phyloP scores from a whole-genome alignment of 2,113 vertebrate species.

The Neolamprologus caudopunctatus region DNA sequence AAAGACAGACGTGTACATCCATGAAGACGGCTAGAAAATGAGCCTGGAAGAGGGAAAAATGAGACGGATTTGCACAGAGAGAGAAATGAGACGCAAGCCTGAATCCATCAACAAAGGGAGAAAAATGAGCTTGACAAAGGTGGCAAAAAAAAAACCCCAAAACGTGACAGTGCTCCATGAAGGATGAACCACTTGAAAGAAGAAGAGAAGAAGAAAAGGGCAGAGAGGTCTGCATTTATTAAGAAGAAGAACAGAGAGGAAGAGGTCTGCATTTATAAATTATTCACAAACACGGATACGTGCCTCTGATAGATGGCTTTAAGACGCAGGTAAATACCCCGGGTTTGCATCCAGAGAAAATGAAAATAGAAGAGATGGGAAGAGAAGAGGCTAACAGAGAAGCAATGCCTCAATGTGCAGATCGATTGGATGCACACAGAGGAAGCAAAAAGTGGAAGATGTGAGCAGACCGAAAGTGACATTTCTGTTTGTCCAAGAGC shows the following conservation, averaged over 20 bases:
- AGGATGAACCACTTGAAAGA: not conserved
- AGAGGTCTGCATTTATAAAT: slow-evolving; percentile 2
- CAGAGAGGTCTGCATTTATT: not conserved
- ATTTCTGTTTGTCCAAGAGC: not conserved
- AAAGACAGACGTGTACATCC: not conserved
- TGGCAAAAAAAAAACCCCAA: not conserved
- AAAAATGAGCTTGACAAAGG: not conserved
- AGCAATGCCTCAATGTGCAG: not conserved
- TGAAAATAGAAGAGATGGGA: not conserved
- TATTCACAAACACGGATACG: not conserved
- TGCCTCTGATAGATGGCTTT: slow-evolving; percentile 16
- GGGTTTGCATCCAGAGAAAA: not conserved
- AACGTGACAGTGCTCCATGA: not conserved
- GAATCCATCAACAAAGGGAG: not conserved
- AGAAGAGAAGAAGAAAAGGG: not conserved
- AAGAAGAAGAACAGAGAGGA: not conserved
- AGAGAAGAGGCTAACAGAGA: not conserved
- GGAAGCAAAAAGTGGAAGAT: not conserved
- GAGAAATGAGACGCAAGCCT: not conserved
- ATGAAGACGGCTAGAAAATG: not conserved
- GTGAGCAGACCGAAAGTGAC: not conserved
- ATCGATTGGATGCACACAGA: not conserved
- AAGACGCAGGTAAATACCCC: slow-evolving; percentile 18
- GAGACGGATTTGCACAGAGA: not conserved
- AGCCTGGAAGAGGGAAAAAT: not conserved